Percentiles rank a stretch among this genome's conserved stretches.
phyloP scores from a whole-genome alignment of 2,797 vertebrate genomes.

The Parauchenoglanis ngamensis region DNA sequence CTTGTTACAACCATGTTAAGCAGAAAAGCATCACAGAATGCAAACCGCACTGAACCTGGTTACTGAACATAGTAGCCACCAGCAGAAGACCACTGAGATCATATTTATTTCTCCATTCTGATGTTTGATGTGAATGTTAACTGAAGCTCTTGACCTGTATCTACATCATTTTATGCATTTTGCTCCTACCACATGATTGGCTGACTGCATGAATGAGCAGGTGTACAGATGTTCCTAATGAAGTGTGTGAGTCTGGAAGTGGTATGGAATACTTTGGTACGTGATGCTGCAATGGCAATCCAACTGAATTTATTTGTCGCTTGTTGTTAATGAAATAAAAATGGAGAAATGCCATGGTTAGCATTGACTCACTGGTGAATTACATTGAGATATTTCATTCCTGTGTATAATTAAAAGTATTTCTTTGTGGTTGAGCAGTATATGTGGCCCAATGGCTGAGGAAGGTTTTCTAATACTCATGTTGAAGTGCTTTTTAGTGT shows the following conservation, averaged over 20 bases:
- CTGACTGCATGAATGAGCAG: neutral
- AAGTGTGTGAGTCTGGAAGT: neutral
- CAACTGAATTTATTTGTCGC: neutral
- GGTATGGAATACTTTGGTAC: neutral
- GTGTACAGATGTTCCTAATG: neutral
- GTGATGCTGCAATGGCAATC: neutral
- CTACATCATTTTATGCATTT: neutral
- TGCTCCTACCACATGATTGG: neutral
- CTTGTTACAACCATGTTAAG: neutral
- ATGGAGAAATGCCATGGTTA: neutral
- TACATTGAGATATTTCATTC: neutral
- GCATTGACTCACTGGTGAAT: neutral
- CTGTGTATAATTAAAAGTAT: neutral
- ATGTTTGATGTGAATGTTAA: neutral
- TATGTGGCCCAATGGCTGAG: neutral
- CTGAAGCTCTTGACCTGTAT: neutral
- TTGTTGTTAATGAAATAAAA: neutral
- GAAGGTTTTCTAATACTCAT: neutral
- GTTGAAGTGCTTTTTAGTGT: neutral
- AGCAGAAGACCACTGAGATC: neutral
- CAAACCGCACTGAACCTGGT: no score
- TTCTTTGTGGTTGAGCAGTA: neutral
- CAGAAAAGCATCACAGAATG: neutral
- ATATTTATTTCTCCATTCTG: neutral
- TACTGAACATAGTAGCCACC: no score